Base-by-base conservation (phyloP, 2,888 invertebrate species). In the Cephus sareptanus region DNA sequence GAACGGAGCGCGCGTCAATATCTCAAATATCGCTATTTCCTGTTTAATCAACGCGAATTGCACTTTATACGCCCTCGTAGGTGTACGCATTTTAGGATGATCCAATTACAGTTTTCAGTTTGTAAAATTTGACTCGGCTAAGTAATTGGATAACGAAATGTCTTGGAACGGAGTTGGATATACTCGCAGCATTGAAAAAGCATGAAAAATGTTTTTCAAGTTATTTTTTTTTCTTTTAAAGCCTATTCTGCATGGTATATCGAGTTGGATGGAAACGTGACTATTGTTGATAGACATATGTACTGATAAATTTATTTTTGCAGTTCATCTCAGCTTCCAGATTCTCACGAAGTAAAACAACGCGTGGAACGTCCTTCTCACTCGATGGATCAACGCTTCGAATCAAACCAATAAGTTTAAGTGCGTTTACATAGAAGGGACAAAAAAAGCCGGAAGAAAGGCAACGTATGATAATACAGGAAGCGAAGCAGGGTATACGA, bases 21-120 rank as follows among this genome's bases (percentile, higher is more conserved):
- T 83, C 85, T 83, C 81, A 78, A 80, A 83, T 85, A 83, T 83
- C 84, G 82, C 84, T 84, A 81, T 80, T 81, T 80, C 79, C 81
- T 75, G 80, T 56, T 6, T 81, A 78, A 74, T 75, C 79, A 80
- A 81, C 77, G 79, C 76, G 79, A 81, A 56, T 56, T 70, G 79
- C 79, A 74, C 35, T 31, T 69, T 11, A 33, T 37, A 13, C 15
- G 56, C 75, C 69, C 69, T 73, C 73, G 77, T 79, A 73, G 73
- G 80, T 73, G 77, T 56, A 23, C 9, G 56, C 9, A 23, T 56
- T 79, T 77, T 78, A 80, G 75, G 77, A 76, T 75, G 85, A 86
- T 86, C 83, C 81, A 81, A 83, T 86, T 85, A 83, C 86, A 37
- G 76, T 78, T 69, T 78, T 74, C 74, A 77, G 80, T 80, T 84